phyloP scores from a whole-genome alignment of 2,797 vertebrate genomes.

The Enteromius trimaculatus region DNA sequence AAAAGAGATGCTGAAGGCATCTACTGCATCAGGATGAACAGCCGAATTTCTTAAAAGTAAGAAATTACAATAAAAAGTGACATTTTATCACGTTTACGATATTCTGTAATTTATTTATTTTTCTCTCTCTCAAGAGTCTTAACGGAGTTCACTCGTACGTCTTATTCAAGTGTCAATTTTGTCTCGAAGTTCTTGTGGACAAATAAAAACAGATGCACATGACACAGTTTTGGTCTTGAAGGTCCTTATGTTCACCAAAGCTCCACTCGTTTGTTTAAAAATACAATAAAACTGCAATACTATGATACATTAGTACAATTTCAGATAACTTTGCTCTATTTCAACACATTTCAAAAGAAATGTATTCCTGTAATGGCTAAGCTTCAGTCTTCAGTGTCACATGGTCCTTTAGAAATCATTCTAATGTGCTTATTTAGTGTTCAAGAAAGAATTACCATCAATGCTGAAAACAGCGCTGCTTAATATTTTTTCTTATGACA shows the following conservation, averaged over 20 bases:
- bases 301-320: neutral
- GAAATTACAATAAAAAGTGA: conserved; percentile 25
- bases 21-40: conserved; percentile 11
- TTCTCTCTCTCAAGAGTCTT: neutral
- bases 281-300: neutral
- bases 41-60: neutral
- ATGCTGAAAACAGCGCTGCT: neutral
- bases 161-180: neutral
- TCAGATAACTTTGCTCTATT: neutral
- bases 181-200: neutral
- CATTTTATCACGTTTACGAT: neutral
- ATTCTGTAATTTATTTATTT: neutral
- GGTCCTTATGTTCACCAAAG: neutral
- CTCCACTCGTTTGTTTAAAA: neutral
- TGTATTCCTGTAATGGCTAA: neutral
- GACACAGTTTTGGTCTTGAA: neutral
- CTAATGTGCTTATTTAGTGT: neutral
- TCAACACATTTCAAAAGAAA: neutral
- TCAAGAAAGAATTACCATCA: neutral
- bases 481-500: neutral
- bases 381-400: neutral
- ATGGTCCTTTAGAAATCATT: neutral
- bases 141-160: neutral
- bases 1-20: conserved; percentile 70
- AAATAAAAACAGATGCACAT: neutral